A percentile compares a stretch with the other conserved stretches of the same genome.
These are phyloP conservation scores for Cinclus mexicanus DNA, from an alignment of 2,113 vertebrate species.

Conservation along the genomic window DNA sequence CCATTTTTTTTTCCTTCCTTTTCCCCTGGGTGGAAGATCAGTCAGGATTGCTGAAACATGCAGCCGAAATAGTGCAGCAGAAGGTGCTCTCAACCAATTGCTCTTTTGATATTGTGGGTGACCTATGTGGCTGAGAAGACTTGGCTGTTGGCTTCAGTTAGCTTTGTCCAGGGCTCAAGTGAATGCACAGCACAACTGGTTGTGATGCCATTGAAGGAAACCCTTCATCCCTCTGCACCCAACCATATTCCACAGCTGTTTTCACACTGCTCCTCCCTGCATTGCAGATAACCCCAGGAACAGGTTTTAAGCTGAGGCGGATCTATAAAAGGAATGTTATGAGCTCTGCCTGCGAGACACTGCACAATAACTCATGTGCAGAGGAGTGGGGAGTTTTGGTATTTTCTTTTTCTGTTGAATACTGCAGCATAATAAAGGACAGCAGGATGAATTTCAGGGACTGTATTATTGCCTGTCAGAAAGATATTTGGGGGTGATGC, in stretches of 20 bases:
- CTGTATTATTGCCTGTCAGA: accelerated
- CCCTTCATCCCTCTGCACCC: not conserved
- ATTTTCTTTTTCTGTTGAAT: not conserved
- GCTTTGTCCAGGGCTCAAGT: not conserved
- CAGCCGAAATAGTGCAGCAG: not conserved
- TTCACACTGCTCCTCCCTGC: not conserved
- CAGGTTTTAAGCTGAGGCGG: not conserved
- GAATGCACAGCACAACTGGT: not conserved
- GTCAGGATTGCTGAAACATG: conserved; percentile 18
- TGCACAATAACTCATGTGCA: not conserved
- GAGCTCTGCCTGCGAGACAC: not conserved
- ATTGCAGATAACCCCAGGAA: not conserved
- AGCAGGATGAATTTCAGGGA: not conserved
- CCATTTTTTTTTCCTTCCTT: not conserved
- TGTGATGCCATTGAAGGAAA: not conserved
- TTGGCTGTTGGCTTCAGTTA: not conserved
- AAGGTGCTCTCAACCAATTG: not conserved
- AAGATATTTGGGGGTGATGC: not conserved
- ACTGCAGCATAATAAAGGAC: not conserved
- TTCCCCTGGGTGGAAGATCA: conserved; percentile 11
- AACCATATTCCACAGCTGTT: not conserved
- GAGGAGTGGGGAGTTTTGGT: not conserved
- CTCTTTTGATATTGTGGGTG: not conserved
- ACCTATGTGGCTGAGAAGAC: not conserved
- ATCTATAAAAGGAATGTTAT: not conserved